phyloP scores from a whole-genome alignment of 2,797 vertebrate genomes.

The Telmatherina bonti region DNA sequence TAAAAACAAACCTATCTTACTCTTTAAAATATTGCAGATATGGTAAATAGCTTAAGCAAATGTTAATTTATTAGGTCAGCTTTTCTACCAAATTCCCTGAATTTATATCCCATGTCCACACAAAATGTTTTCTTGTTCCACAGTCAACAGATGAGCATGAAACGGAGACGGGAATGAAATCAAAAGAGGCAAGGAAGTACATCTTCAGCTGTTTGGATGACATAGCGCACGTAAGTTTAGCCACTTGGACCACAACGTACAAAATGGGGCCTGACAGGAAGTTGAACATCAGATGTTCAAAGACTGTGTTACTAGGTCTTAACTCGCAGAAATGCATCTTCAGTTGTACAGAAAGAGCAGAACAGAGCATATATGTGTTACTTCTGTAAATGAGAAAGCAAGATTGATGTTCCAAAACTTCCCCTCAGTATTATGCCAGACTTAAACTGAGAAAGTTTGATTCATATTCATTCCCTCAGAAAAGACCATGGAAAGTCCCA shows the following conservation, averaged over 20 bases:
- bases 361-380: not conserved
- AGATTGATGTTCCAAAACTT: constrained; percentile 5
- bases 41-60: not conserved
- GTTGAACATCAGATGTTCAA: constrained; percentile 27
- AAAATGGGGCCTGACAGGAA: constrained; percentile 32
- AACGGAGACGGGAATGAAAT: constrained; percentile 98
- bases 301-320: constrained; percentile 26
- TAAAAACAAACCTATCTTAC: not conserved
- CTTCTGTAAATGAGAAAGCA: constrained; percentile 23
- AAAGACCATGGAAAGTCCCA: constrained; percentile 55
- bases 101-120: not conserved
- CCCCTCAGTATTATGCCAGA: constrained; percentile 18
- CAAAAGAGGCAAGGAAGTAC: too few relatives aligned
- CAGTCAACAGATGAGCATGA: constrained; percentile 98
- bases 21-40: not conserved
- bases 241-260: constrained; percentile 22
- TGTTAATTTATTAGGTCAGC: not conserved
- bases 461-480: constrained; percentile 30
- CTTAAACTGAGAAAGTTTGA: not conserved
- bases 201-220: too few relatives aligned
- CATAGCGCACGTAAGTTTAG: constrained; percentile 90
- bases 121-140: constrained; percentile 26
- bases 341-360: constrained; percentile 13
- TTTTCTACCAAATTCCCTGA: not conserved
- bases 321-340: constrained; percentile 37